Evolutionary conservation across 2,888 invertebrate species (phyloP).

Genomic region (Onchidella celtica): DNA sequence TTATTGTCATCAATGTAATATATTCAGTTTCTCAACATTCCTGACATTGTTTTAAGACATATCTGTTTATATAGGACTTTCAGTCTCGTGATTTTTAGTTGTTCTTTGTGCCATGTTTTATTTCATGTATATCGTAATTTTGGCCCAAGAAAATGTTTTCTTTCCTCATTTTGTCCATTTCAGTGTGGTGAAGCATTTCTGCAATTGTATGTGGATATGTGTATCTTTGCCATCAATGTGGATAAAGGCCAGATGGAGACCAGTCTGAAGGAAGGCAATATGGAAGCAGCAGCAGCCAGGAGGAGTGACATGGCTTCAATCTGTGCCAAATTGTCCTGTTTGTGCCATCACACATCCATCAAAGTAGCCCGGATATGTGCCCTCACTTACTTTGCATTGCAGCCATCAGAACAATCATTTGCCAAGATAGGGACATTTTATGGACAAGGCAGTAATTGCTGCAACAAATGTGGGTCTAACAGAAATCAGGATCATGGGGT

Average conservation of each 20-base stretch:
- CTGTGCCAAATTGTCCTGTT: slow-evolving; percentile 65
- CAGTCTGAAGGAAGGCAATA: slow-evolving; percentile 57
- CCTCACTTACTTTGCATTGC: slow-evolving; percentile 69
- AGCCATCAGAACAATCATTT: slow-evolving; percentile 61
- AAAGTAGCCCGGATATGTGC: slow-evolving; percentile 67
- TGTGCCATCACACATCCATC: slow-evolving; percentile 66
- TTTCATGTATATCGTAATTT: too few relatives aligned
- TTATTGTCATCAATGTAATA: too few relatives aligned
- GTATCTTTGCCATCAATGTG: slow-evolving; percentile 73
- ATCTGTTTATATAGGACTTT: too few relatives aligned
- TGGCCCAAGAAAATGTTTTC: neutral
- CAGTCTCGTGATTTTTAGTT: too few relatives aligned
- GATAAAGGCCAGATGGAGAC: slow-evolving; percentile 73
- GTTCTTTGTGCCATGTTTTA: too few relatives aligned
- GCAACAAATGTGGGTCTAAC: slow-evolving; percentile 50
- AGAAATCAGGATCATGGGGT: slow-evolving; percentile 51
- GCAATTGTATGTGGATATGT: slow-evolving; percentile 73
- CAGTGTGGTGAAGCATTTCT: slow-evolving; percentile 73
- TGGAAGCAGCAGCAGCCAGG: slow-evolving; percentile 55
- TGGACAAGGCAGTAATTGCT: slow-evolving; percentile 56
- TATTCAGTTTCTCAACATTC: too few relatives aligned
- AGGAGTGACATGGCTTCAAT: slow-evolving; percentile 61
- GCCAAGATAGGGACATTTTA: slow-evolving; percentile 61
- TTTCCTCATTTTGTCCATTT: slow-evolving; percentile 50
- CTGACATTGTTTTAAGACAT: too few relatives aligned